Percentiles rank a stretch among this genome's conserved stretches.
These are phyloP conservation scores for Melieria crassipennis DNA, from an alignment of 2,888 invertebrate species.

Conservation along the genomic window DNA sequence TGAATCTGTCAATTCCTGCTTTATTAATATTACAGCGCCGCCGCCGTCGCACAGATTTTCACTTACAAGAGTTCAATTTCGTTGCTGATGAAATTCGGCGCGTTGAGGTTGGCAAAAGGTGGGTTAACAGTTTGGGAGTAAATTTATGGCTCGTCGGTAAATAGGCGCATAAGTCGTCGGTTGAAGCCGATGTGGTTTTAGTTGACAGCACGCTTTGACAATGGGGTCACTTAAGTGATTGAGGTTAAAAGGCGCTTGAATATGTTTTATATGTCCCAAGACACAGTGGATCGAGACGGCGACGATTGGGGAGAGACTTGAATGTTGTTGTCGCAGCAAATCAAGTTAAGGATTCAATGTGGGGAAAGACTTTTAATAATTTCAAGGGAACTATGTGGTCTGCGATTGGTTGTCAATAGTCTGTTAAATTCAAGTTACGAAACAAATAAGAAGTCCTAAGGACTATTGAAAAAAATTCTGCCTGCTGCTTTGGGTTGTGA, in stretches of 20 bases:
- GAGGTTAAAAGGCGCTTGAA: constrained; percentile 13
- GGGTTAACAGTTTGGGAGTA: constrained; percentile 36
- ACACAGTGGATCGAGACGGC: neutral
- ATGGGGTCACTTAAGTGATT: constrained; percentile 26
- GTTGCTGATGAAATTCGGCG: neutral
- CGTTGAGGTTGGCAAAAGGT: neutral
- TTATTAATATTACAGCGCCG: constrained; percentile 54
- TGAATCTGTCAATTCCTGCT: constrained; percentile 59
- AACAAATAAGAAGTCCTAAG: too few species aligned
- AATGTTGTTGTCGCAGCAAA: too few species aligned
- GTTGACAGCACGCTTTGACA: constrained; percentile 41
- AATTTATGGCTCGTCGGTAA: constrained; percentile 51
- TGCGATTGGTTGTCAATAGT: too few species aligned
- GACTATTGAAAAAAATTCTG: too few species aligned
- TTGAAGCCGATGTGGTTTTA: constrained; percentile 42
- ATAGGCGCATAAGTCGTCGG: constrained; percentile 30
- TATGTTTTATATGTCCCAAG: neutral
- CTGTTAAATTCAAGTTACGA: too few species aligned
- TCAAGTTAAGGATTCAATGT: too few species aligned
- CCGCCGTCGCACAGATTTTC: constrained; percentile 10
- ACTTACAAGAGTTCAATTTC: neutral
- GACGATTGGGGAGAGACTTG: too few species aligned
- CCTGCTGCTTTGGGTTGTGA: too few species aligned
- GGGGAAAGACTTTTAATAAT: too few species aligned
- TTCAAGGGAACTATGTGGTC: too few species aligned